These are phyloP conservation scores for Eospalax fontanierii DNA, from an alignment of 2,797 vertebrate species.

Conservation along the genomic window DNA sequence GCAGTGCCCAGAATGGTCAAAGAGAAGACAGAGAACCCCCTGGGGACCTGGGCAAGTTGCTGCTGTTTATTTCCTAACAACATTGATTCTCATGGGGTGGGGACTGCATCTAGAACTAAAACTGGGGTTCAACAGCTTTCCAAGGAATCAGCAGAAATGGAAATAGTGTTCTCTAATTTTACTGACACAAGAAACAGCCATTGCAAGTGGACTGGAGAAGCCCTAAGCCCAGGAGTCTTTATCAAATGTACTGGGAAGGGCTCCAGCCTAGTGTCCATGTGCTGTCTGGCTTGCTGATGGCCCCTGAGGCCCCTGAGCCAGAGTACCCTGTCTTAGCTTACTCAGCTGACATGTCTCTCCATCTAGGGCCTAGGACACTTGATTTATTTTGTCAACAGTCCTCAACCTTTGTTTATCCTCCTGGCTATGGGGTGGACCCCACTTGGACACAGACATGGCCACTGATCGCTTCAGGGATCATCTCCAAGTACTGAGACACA, in stretches of 20 bases:
- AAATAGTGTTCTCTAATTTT: not conserved
- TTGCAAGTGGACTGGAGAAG: not conserved
- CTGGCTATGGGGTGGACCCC: not conserved
- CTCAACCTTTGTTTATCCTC: not conserved
- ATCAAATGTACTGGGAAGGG: accelerated
- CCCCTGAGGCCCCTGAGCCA: not conserved
- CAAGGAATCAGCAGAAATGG: not conserved
- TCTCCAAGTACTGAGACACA: not conserved
- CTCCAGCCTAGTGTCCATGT: accelerated
- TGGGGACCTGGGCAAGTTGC: accelerated
- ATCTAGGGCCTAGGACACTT: not conserved
- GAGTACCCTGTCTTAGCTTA: accelerated
- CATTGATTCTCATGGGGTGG: not conserved
- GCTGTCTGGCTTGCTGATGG: accelerated
- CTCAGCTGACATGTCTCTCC: not conserved
- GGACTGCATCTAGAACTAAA: not conserved
- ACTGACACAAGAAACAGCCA: not conserved
- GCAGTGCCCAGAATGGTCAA: not conserved
- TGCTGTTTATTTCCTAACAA: not conserved
- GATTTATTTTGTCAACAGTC: not conserved
- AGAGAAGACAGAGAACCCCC: not conserved
- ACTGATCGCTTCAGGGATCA: not conserved
- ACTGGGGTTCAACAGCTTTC: not conserved
- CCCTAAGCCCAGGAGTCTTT: accelerated
- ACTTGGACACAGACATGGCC: not conserved